These are phyloP conservation scores for Drosophila melanocephala DNA, from an alignment of 2,888 invertebrate species.

Conservation along the genomic window DNA sequence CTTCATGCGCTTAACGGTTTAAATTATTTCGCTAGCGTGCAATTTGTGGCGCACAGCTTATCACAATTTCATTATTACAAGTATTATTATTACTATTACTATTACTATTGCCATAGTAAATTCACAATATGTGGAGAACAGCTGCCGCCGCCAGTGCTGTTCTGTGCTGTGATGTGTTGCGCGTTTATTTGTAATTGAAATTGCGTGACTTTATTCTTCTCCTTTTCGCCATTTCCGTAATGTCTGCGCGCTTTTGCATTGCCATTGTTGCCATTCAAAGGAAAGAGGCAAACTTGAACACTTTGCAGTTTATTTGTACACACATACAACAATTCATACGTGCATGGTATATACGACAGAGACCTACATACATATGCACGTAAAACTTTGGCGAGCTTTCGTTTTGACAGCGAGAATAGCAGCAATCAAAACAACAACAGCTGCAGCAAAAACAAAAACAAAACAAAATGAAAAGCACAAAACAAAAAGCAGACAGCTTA, in stretches of 20 bases:
- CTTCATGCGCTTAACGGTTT: slow-evolving; percentile 70
- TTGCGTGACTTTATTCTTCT: slow-evolving; percentile 80
- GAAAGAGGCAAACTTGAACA: slow-evolving; percentile 49
- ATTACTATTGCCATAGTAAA: slow-evolving; percentile 38
- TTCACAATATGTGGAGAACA: slow-evolving; percentile 33
- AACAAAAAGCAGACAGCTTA: slow-evolving; percentile 16
- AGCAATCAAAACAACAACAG: slow-evolving; percentile 9
- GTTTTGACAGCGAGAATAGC: slow-evolving; percentile 35
- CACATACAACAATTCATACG: neutral
- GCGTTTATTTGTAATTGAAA: slow-evolving; percentile 74
- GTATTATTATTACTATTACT: slow-evolving; percentile 61
- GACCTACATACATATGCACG: neutral
- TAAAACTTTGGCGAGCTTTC: slow-evolving; percentile 59
- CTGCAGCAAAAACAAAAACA: slow-evolving; percentile 21
- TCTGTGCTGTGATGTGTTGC: slow-evolving; percentile 13
- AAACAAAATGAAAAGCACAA: slow-evolving; percentile 19
- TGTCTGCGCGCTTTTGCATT: slow-evolving; percentile 37
- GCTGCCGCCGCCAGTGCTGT: slow-evolving; percentile 43
- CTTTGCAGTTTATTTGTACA: slow-evolving; percentile 38
- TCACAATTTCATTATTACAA: slow-evolving; percentile 78
- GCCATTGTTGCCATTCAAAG: slow-evolving; percentile 46
- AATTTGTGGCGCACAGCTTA: slow-evolving; percentile 79
- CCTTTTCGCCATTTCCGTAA: slow-evolving; percentile 57
- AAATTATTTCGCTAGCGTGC: slow-evolving; percentile 76
- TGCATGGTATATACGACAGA: neutral